Evolutionary conservation across 2,113 vertebrate species (phyloP).

Genomic region (Aldabrachelys gigantea): DNA sequence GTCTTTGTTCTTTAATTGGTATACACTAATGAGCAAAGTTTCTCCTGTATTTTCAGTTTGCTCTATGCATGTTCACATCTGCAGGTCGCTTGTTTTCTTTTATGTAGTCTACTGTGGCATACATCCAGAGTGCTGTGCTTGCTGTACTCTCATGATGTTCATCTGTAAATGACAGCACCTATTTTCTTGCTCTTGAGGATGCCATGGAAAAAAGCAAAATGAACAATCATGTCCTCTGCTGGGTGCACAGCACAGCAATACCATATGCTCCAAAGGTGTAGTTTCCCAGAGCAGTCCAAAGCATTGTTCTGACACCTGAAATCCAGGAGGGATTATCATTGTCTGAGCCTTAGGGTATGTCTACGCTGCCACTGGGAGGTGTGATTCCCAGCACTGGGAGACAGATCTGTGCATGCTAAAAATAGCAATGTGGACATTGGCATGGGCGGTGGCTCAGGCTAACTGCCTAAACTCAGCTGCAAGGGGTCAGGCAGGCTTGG

Average conservation of each 20-base stretch:
- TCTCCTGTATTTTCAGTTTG: background rate
- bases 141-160: background rate
- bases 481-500: no score
- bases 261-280: background rate
- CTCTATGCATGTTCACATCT: background rate
- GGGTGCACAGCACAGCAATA: background rate
- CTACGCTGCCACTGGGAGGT: background rate
- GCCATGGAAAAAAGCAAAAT: no score
- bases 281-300: no score
- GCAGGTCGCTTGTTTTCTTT: background rate
- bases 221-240: background rate
- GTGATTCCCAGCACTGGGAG: no score
- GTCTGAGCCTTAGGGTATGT: background rate
- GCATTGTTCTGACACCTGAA: no score
- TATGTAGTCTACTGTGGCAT: background rate
- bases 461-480: no score
- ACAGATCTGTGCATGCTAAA: no score
- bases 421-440: no score
- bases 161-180: background rate
- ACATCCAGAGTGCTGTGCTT: background rate
- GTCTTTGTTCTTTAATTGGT: background rate
- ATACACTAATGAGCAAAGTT: background rate
- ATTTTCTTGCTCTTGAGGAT: background rate
- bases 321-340: no score
- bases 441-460: no score